Evolutionary conservation across 2,888 invertebrate genomes (phyloP), one percentile per base, ranked within the genome.

Genomic region (Epinotia brunnichana): DNA sequence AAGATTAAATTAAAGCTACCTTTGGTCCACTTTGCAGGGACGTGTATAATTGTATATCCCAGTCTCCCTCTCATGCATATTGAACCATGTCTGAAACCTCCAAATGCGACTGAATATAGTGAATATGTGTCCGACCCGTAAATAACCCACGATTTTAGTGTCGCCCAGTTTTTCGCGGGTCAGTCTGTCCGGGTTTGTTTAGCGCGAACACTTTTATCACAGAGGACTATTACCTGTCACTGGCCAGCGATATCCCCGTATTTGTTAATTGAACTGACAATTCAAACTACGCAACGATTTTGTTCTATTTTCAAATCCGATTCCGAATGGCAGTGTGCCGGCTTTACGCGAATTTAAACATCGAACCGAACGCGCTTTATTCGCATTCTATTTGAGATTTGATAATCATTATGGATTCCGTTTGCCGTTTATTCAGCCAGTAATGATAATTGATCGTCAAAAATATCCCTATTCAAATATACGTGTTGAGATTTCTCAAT

Each of bases 221-320:
- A 77, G 75, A 76, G 77, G 77, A 78, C 81, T 81, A 80, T 79
- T 77, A 78, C 76, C 85, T 88, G 89, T 88, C 89, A 86, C 75
- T 71, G 76, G 73, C 88, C 86, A 68, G 81, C 75, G 70, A 70
- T 77, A 82, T 80, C 82, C 81, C 77, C 76, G 78, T 86, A 85
- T 87, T 87, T 81, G 85, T 82, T 88, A 88, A 89, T 89, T 87
- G 85, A 87, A 85, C 82, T 82, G 82, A 82, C 82, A 85, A 83
- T 83, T 82, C 81, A 79, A 82, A 83, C 83, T 83, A 83, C 81
- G 77, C 75, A 73, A 51, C 41, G 62, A 77, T 78, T 81, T 77
- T 78, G 77, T 79, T 82, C 83, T 83, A 81, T 82, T 81, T 82
- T 77, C 82, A 77, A 81, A 80, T 79, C 78, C 77, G 73, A 80